Evolutionary conservation across 2,888 invertebrate species (phyloP), one percentile per base, ranked within the genome.

Genomic region (Quadriops clusia): DNA sequence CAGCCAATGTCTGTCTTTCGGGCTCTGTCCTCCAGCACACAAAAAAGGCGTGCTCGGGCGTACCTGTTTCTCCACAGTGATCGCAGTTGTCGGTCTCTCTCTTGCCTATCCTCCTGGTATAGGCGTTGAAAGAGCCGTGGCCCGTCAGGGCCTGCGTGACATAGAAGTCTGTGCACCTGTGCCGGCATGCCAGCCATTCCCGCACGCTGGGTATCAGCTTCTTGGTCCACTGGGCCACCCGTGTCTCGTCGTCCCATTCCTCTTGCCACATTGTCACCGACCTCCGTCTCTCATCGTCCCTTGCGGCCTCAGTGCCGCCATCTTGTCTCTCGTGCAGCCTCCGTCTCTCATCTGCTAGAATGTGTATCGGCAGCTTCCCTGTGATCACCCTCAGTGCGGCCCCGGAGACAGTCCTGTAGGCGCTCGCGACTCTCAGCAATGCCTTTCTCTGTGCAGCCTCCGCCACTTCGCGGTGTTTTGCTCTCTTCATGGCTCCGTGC

Each of bases 371-470:
- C 5, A 22, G n/a, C 2, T 11, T 8, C 5, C 27, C 28, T 2
- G 37, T 22, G 2, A 37, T 8, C n/a, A 27, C 25, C 11, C 20
- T 15, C 5, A 28, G 14, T 3, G 31, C 37, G 3, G 22, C 29
- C n/a, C 11, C 24, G 10, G 37, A 33, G 2, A 30, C 30, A 3
- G 37, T 37, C 8, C 16, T 18, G 16, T 37, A 34, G 2, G 30
- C 34, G 5, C 31, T 28, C 4, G 11, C 25, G 3, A 36, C 18
- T 27, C 30, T 33, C 4, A 33, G 9, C 4, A 29, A 20, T 10
- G 26, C 10, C 18, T 16, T 27, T 20, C 33, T 33, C 18, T 36
- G 36, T 4, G 22, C 12, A 4, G 15, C 7, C 2, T 22, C 10
- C 4, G 28, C 9, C 5, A n/a, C 17, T 3, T 28, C 17, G 8